A percentile compares a stretch with the other conserved stretches of the same genome.
These are phyloP conservation scores for Auanema sp. DNA, from an alignment of 2,888 invertebrate species.

Conservation along the genomic window DNA sequence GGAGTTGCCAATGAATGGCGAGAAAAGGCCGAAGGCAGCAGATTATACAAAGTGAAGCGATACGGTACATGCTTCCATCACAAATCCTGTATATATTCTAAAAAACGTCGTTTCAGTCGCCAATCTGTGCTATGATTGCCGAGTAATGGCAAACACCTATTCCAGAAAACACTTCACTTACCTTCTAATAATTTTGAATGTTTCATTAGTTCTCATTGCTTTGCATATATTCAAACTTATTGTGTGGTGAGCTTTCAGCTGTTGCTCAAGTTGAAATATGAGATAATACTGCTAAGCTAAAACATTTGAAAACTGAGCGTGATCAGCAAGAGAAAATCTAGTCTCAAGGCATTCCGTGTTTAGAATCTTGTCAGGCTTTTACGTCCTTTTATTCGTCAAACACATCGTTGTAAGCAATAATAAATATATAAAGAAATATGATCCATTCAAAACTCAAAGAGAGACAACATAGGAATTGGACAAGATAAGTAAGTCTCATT, in stretches of 20 bases:
- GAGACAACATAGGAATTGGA: too few species aligned
- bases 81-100: background rate
- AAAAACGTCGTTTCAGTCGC: conserved; percentile 43
- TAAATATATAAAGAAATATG: too few species aligned
- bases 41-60: conserved; percentile 32
- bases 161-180: conserved; percentile 26
- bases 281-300: too few species aligned
- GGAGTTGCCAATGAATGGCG: conserved; percentile 44
- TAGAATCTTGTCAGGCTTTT: background rate
- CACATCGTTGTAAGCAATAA: too few species aligned
- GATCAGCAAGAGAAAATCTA: conserved; percentile 4
- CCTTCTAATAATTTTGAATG: conserved; percentile 26
- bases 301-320: conserved; percentile 3
- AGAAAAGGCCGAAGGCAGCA: conserved; percentile 33
- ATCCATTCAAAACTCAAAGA: too few species aligned
- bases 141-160: conserved; percentile 27
- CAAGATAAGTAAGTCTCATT: too few species aligned
- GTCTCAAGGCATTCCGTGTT: conserved; percentile 1
- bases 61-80: conserved; percentile 23
- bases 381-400: too few species aligned
- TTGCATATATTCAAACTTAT: conserved; percentile 37
- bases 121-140: conserved; percentile 34
- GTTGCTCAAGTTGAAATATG: background rate
- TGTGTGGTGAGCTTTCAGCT: conserved; percentile 16
- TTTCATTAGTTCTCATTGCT: conserved; percentile 27